Percentiles rank a stretch among this genome's conserved stretches.
Conservation (phyloP, 2,888 invertebrate species). For the Hydraecia micacea region DNA sequence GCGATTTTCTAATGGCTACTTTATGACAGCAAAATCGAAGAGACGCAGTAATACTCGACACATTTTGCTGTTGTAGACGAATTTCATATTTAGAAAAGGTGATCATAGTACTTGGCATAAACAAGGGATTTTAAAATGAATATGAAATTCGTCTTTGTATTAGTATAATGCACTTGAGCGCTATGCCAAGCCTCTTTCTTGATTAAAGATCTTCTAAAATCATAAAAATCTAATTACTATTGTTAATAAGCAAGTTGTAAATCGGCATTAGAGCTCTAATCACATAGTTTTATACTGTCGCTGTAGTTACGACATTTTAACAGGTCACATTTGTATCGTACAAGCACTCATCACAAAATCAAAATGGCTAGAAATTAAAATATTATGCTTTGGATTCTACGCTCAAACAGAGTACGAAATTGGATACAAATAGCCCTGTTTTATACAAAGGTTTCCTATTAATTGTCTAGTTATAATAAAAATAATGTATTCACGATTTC, state of each 20-base stretch:
- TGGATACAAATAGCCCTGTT: constrained; percentile 23
- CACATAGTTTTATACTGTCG: constrained; percentile 25
- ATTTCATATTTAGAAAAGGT: constrained; percentile 54
- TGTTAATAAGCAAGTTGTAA: constrained; percentile 59
- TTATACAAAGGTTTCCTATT: not conserved
- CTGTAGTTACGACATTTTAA: not conserved
- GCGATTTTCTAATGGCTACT: constrained; percentile 68
- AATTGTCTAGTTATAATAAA: constrained; percentile 10
- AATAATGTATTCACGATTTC: not conserved
- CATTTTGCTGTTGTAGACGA: constrained; percentile 56
- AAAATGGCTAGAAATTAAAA: not conserved
- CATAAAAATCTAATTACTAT: constrained; percentile 63
- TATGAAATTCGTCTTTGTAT: constrained; percentile 60
- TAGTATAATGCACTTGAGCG: constrained; percentile 65
- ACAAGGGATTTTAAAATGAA: constrained; percentile 25
- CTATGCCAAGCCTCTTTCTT: constrained; percentile 74
- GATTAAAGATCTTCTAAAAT: constrained; percentile 59
- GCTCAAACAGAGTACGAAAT: not conserved
- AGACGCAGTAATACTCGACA: constrained; percentile 52
- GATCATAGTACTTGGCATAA: not conserved
- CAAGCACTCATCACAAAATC: not conserved
- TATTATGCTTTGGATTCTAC: not conserved
- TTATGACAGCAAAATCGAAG: constrained; percentile 58
- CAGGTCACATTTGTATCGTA: constrained; percentile 39
- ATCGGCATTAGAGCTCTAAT: constrained; percentile 60